Base-by-base conservation (phyloP, 2,797 vertebrate species). In the Sphenopsis melanotis region DNA sequence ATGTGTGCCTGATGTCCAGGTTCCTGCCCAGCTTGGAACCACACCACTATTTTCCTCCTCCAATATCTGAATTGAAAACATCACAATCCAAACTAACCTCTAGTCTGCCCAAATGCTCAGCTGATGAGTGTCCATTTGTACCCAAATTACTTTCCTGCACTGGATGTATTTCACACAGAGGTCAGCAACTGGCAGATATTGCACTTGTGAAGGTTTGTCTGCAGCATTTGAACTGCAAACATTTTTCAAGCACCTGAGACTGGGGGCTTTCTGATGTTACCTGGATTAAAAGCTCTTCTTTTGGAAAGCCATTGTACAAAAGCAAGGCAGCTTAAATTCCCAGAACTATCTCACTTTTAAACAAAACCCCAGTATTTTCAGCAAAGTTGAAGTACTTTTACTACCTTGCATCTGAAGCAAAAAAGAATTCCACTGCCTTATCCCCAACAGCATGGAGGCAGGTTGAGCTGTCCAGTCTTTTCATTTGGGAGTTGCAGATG, bases 371-470 rank as follows among this genome's bases (percentile, higher is more conserved):
- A 69, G 2, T 66, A n/a, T 71, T 83, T 91, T 87, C 71, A 79
- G 10, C 50, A 64, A 36, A 10, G 6, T 10, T 59, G 10, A 39
- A 60, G 14, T 39, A 41, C 27, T 50, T 39, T 41, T 74, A 84
- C 93, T 96, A 99, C 99, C 99, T 99, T 44, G 99, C 99, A 57
- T 99, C 99, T 42, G 99, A 99, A 81, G 99, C 99, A 84, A 99
- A 99, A 97, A 98, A 99, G 96, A 99, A 99, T 96, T 99, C 99
- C 96, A 99, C 98, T 3, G 98, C 98, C 55, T 98, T 98, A 82
- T 98, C 97, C 17, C 98, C 98, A 19, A 98, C 98, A 12, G 98
- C 98, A 39, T 98, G 98, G 90, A 99, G 98, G 86, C 98, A 98
- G 49, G 96, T 96, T 4, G 98, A 97, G 97, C 97, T 97, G 92